Evolutionary conservation across 2,888 invertebrate species (phyloP).

Genomic region (Congeria kusceri): DNA sequence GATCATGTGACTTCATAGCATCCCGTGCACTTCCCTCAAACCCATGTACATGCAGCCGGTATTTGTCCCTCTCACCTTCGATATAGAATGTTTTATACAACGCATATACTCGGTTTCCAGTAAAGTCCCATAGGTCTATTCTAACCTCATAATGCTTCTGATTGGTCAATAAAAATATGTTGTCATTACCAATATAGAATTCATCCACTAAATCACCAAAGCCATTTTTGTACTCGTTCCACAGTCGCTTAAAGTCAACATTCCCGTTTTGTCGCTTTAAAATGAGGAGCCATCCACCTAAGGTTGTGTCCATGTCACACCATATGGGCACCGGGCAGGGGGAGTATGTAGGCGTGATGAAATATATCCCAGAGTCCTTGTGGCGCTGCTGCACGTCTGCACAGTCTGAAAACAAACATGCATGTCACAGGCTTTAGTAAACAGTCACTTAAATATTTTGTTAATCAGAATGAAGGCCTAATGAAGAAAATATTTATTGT

Average conservation of each 20-base stretch:
- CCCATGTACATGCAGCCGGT: conserved; percentile 77
- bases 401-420: conserved; percentile 78
- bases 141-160: conserved; percentile 82
- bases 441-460: background rate
- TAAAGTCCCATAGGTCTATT: conserved; percentile 84
- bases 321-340: conserved; percentile 87
- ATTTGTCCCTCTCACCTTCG: conserved; percentile 82
- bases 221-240: conserved; percentile 82
- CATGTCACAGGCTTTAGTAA: background rate
- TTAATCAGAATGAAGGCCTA: no score
- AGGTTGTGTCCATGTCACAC: conserved; percentile 88
- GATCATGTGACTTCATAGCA: conserved; percentile 94
- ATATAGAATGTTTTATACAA: conserved; percentile 81
- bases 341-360: conserved; percentile 79
- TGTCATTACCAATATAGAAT: conserved; percentile 84
- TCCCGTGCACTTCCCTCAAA: conserved; percentile 92
- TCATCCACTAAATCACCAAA: conserved; percentile 82
- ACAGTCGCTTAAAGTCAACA: conserved; percentile 76
- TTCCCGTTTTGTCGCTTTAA: conserved; percentile 77
- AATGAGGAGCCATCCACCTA: conserved; percentile 86
- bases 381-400: conserved; percentile 76
- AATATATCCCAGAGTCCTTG: conserved; percentile 80
- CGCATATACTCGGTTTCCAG: conserved; percentile 81
- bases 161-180: conserved; percentile 82
- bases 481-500: no score